Evolutionary conservation across 2,113 vertebrate genomes (phyloP).

Genomic region (Vicugna pacos): DNA sequence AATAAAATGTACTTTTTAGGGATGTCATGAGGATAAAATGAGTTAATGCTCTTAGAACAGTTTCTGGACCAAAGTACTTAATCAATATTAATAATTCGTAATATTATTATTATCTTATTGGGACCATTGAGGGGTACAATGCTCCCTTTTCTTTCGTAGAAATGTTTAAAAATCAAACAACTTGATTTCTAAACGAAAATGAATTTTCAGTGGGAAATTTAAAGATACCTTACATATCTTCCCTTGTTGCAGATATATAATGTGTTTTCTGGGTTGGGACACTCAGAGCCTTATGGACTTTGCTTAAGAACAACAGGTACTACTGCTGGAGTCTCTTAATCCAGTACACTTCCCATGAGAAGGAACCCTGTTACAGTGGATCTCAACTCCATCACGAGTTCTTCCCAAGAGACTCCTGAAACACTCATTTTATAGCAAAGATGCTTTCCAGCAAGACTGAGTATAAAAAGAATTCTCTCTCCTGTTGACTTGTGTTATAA

Average conservation of each 20-base stretch:
- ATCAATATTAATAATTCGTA: not conserved
- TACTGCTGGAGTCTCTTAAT: slow-evolving; percentile 21
- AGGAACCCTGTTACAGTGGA: not conserved
- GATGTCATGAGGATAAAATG: not conserved
- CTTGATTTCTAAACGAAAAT: slow-evolving; percentile 19
- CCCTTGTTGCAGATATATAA: not conserved
- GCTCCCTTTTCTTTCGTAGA: not conserved
- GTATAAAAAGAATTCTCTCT: slow-evolving; percentile 65
- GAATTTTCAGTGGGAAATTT: not conserved
- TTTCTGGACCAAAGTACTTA: not conserved
- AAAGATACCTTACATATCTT: not conserved
- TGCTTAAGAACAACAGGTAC: not conserved
- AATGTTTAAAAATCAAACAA: not conserved
- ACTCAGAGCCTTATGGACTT: not conserved
- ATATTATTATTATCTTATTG: slow-evolving; percentile 11
- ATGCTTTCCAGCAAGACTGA: slow-evolving; percentile 62
- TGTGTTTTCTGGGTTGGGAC: not conserved
- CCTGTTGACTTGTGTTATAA: slow-evolving; percentile 55
- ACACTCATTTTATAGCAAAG: slow-evolving; percentile 38
- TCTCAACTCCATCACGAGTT: not conserved
- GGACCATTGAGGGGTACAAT: not conserved
- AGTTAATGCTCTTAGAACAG: not conserved
- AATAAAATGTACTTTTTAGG: not conserved
- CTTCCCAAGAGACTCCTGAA: slow-evolving; percentile 52
- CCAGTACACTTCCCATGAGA: not conserved